Evolutionary conservation across 2,888 invertebrate genomes (phyloP).

Genomic region (Andrena marginata): DNA sequence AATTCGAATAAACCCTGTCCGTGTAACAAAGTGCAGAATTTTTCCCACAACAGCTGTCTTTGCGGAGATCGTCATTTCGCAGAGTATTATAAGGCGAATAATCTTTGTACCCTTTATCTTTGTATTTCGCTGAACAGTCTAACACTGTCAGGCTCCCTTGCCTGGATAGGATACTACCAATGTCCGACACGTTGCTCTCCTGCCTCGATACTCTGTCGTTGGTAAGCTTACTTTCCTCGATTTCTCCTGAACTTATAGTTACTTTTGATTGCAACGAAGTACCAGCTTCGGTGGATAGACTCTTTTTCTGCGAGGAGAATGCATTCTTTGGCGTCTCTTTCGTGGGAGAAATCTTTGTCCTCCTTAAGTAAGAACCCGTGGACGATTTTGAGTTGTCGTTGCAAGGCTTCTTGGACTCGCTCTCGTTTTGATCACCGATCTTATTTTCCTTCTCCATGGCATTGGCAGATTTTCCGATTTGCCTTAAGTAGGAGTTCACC

Average conservation of each 20-base stretch:
- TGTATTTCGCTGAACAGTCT: conserved; percentile 65
- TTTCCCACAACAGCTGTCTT: conserved; percentile 33
- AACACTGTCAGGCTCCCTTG: conserved; percentile 71
- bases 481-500: conserved; percentile 80
- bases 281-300: conserved; percentile 50
- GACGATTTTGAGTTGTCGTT: conserved; percentile 70
- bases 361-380: conserved; percentile 78
- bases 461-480: conserved; percentile 79
- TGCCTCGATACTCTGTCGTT: conserved; percentile 65
- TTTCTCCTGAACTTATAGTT: conserved; percentile 37
- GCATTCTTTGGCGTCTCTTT: conserved; percentile 81
- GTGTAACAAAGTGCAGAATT: conserved; percentile 68
- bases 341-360: conserved; percentile 83
- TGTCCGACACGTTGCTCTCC: conserved; percentile 70
- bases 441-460: conserved; percentile 76
- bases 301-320: conserved; percentile 71
- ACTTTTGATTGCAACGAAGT: conserved; percentile 61
- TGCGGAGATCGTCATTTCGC: conserved; percentile 40
- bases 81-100: conserved; percentile 55
- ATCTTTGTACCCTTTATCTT: conserved; percentile 52
- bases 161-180: conserved; percentile 74
- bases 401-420: conserved; percentile 66
- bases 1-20: conserved; percentile 76
- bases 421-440: conserved; percentile 65
- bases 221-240: neutral